phyloP scores from a whole-genome alignment of 2,113 vertebrate genomes.

The Callipepla californica region DNA sequence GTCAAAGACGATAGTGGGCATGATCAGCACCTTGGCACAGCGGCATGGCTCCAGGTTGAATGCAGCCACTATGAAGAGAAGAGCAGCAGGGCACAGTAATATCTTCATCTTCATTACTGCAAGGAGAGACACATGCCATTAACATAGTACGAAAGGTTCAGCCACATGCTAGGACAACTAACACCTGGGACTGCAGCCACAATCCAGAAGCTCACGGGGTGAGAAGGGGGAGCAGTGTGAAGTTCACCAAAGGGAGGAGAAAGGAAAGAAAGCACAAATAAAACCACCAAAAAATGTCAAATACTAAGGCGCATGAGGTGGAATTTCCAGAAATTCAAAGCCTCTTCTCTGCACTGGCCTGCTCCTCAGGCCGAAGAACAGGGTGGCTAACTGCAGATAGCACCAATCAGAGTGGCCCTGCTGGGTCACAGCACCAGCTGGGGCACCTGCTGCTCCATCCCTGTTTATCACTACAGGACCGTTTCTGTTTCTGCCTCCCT shows the following conservation, averaged over 20 bases:
- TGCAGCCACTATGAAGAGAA: slow-evolving; percentile 12
- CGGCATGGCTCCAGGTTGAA: background rate
- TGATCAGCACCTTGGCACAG: slow-evolving; percentile 69
- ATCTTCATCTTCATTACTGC: slow-evolving; percentile 57
- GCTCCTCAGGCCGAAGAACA: background rate
- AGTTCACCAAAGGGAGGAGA: background rate
- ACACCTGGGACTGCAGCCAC: background rate
- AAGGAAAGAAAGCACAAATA: background rate
- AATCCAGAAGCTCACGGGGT: background rate
- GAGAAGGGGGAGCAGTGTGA: background rate
- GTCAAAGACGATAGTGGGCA: slow-evolving; percentile 74
- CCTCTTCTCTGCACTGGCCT: background rate
- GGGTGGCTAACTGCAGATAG: background rate
- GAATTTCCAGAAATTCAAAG: background rate
- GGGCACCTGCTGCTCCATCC: background rate
- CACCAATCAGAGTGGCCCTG: background rate
- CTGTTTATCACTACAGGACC: background rate
- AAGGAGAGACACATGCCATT: background rate
- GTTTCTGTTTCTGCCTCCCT: background rate
- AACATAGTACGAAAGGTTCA: background rate
- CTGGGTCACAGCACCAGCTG: background rate
- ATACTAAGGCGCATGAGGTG: background rate
- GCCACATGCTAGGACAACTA: background rate
- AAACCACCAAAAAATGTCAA: background rate
- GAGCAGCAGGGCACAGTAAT: background rate